Evolutionary conservation across 2,888 invertebrate species (phyloP).

Genomic region (Mythimna ferrago): DNA sequence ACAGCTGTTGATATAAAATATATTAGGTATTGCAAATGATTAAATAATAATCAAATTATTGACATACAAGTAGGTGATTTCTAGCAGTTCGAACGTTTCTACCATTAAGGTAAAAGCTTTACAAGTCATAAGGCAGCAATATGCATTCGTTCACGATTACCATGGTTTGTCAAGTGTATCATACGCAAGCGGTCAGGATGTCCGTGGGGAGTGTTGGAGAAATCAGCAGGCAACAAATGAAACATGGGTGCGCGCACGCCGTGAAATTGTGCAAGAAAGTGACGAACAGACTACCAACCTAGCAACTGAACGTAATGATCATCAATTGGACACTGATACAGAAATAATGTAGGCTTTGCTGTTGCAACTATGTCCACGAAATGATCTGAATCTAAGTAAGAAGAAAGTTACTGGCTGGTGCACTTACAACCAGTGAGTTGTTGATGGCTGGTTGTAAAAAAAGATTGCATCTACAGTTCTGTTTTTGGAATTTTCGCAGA

Average conservation of each 20-base stretch:
- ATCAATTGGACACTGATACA: conserved; percentile 53
- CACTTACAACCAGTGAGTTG: too few species aligned
- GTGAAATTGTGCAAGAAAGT: conserved; percentile 89
- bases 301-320: conserved; percentile 47
- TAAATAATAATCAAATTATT: neutral
- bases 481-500: neutral
- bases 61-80: neutral
- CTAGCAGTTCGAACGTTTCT: conserved; percentile 5
- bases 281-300: conserved; percentile 61
- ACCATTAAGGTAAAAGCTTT: conserved; percentile 31
- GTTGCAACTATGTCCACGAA: conserved; percentile 24
- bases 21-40: too few species aligned
- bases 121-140: conserved; percentile 5
- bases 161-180: conserved; percentile 62
- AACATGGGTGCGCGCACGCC: conserved; percentile 80
- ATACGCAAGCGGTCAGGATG: conserved; percentile 71
- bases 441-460: conserved; percentile 7
- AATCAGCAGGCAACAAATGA: conserved; percentile 78
- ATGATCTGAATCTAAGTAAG: conserved; percentile 29
- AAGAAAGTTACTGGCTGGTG: conserved; percentile 30
- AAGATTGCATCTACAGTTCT: neutral
- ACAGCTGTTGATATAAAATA: too few species aligned
- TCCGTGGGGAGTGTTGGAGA: conserved; percentile 81
- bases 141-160: conserved; percentile 40
- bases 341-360: conserved; percentile 35